Evolutionary conservation across 2,113 vertebrate species (phyloP), one percentile per base, ranked within the genome.

Genomic region (Cinclus mexicanus): DNA sequence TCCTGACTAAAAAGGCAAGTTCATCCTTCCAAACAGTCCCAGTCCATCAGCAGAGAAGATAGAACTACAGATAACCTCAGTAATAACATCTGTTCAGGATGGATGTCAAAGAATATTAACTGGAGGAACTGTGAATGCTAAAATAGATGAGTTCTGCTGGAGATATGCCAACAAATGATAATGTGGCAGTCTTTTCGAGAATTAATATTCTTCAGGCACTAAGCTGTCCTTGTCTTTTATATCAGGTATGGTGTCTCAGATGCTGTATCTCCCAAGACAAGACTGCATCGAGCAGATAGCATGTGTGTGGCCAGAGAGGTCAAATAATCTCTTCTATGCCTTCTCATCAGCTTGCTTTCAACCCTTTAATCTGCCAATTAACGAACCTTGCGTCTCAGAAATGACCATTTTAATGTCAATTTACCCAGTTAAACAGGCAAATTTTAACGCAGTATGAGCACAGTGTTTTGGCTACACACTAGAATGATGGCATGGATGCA

Each of bases 21-120:
- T 90, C 68, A 49, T 86, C 56, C 19, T 59, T 86, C 52, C 75
- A 76, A 86, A 63, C 55, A 11, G 17, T 63, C 70, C 76, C 22
- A 19, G 85, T 91, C 87, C 70, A 63, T 90, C 92, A 86, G 22
- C 56, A 80, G 39, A 91, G 64, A 77, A 90, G 88, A 90, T 82
- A 83, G 85, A 88, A 52, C 79, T 89, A 68, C 60, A 94, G 85
- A 94, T 88, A 93, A 95, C 84, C 90, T 87, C 47, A 0, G 44
- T 80, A 93, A 88, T 88, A 95, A 94, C 94, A 95, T 90, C 94
- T 95, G 87, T 88, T 96, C 93, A 90, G 92, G 76, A 80, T 56
- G 60, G 85, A 68, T 91, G 93, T 93, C 79, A 95, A 92, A 84
- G 81, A 85, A 92, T 80, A 88, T 86, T 93, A 95, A 93, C 93